Percentiles rank a stretch among this genome's conserved stretches.
Evolutionary conservation across 2,888 invertebrate genomes (phyloP).

Genomic region (Therioaphis trifolii): DNA sequence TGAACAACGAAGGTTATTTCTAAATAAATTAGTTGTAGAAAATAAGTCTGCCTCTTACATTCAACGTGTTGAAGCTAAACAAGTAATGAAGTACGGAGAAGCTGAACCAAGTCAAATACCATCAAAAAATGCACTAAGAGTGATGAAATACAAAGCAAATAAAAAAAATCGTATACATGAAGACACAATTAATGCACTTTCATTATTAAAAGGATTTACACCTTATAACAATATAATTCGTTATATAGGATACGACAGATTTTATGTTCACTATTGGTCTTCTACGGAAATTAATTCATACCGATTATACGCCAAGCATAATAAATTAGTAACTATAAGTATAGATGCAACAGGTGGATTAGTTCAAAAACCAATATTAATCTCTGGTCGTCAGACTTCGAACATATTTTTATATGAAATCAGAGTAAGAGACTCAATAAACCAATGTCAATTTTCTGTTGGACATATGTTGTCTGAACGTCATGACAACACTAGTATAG

Average conservation of each 20-base stretch:
- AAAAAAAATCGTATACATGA: neutral
- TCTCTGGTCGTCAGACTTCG: neutral
- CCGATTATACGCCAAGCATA: neutral
- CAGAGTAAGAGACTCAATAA: neutral
- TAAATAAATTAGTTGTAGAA: neutral
- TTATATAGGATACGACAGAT: neutral
- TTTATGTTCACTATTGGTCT: slow-evolving; percentile 29
- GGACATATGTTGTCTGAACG: slow-evolving; percentile 36
- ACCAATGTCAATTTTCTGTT: slow-evolving; percentile 18
- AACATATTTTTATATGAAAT: slow-evolving; percentile 38
- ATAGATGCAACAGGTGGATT: slow-evolving; percentile 28
- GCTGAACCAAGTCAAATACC: slow-evolving; percentile 47
- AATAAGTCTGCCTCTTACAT: neutral
- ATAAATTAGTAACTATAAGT: neutral
- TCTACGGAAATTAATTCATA: slow-evolving; percentile 19
- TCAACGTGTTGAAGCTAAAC: neutral
- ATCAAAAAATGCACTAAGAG: slow-evolving; percentile 6
- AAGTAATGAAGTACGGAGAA: slow-evolving; percentile 21
- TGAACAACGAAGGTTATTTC: neutral
- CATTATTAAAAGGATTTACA: neutral
- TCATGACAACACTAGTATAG: slow-evolving; percentile 16
- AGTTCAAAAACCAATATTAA: neutral
- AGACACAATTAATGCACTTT: slow-evolving; percentile 31
- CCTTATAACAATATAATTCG: slow-evolving; percentile 24
- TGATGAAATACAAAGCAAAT: neutral